Evolutionary conservation across 2,888 invertebrate species (phyloP).

Genomic region (Synergus umbraculus): DNA sequence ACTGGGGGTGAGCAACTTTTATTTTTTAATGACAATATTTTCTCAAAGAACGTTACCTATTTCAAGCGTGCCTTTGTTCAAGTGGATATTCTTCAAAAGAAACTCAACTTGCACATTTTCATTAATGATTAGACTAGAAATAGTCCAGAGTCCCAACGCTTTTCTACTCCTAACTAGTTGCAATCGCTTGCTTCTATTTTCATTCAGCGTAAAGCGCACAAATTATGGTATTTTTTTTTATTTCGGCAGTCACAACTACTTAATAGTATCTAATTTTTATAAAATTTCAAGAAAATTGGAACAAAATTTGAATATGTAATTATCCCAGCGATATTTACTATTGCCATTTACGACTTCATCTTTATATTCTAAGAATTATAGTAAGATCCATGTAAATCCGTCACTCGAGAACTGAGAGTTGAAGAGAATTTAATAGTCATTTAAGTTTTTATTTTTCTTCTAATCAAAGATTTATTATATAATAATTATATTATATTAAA

Average conservation of each 20-base stretch:
- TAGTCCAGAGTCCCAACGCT: slow-evolving; percentile 22
- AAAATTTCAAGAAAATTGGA: not conserved
- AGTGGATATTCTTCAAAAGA: slow-evolving; percentile 62
- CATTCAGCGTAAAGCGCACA: slow-evolving; percentile 23
- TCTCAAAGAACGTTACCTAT: slow-evolving; percentile 67
- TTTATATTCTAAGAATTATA: not conserved
- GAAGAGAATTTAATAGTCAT: slow-evolving; percentile 53
- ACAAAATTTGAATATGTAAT: not conserved
- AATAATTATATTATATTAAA: slow-evolving; percentile 63
- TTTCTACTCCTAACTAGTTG: slow-evolving; percentile 35
- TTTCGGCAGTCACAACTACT: slow-evolving; percentile 42
- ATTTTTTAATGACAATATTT: slow-evolving; percentile 48
- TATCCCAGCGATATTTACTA: not conserved
- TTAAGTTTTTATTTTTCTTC: slow-evolving; percentile 61
- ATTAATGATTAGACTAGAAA: slow-evolving; percentile 28
- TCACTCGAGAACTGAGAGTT: slow-evolving; percentile 39
- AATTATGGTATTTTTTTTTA: slow-evolving; percentile 5
- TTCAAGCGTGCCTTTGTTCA: slow-evolving; percentile 71
- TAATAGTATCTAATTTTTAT: slow-evolving; percentile 6
- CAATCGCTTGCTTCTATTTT: slow-evolving; percentile 41
- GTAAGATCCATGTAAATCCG: slow-evolving; percentile 17
- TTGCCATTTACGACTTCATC: slow-evolving; percentile 3
- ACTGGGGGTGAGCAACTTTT: slow-evolving; percentile 42
- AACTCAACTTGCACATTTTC: slow-evolving; percentile 58
- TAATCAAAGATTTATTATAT: slow-evolving; percentile 71